A percentile compares a stretch with the other conserved stretches of the same genome.
phyloP scores from a whole-genome alignment of 2,888 invertebrate genomes.

The Sialis lutaria region DNA sequence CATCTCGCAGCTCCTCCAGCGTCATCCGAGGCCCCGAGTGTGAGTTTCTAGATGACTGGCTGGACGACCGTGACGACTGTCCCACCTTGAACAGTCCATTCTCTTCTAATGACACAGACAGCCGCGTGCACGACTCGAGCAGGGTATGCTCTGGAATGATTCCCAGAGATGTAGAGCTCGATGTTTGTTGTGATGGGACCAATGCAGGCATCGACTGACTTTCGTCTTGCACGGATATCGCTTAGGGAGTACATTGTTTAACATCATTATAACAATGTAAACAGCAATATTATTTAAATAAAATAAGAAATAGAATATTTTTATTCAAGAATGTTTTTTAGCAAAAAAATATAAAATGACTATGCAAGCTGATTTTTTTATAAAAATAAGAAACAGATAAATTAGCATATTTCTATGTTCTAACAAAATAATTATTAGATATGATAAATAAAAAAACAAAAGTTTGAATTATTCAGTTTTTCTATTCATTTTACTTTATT shows the following conservation, averaged over 20 bases:
- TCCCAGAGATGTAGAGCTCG: conserved; percentile 47
- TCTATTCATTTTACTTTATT: too few species aligned
- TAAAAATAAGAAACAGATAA: too few species aligned
- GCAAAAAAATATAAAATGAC: too few species aligned
- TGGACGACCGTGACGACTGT: conserved; percentile 53
- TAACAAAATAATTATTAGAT: too few species aligned
- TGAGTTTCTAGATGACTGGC: conserved; percentile 35
- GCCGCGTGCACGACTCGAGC: conserved; percentile 68
- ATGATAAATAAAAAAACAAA: too few species aligned
- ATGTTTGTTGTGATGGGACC: conserved; percentile 37
- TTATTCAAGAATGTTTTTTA: too few species aligned
- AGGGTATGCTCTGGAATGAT: conserved; percentile 77
- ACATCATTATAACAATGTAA: too few species aligned
- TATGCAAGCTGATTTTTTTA: too few species aligned
- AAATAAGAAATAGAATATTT: too few species aligned
- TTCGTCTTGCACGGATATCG: conserved; percentile 71
- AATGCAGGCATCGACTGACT: conserved; percentile 78
- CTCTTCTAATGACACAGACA: conserved; percentile 77
- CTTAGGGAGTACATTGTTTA: conserved; percentile 22
- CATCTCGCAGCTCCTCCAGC: conserved; percentile 65
- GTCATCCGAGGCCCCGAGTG: conserved; percentile 58
- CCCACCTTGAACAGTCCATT: conserved; percentile 54
- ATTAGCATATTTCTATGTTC: too few species aligned
- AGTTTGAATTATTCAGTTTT: too few species aligned
- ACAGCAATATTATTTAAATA: too few species aligned